Evolutionary conservation across 2,797 vertebrate species (phyloP).

Genomic region (Poeciliopsis presidionis): DNA sequence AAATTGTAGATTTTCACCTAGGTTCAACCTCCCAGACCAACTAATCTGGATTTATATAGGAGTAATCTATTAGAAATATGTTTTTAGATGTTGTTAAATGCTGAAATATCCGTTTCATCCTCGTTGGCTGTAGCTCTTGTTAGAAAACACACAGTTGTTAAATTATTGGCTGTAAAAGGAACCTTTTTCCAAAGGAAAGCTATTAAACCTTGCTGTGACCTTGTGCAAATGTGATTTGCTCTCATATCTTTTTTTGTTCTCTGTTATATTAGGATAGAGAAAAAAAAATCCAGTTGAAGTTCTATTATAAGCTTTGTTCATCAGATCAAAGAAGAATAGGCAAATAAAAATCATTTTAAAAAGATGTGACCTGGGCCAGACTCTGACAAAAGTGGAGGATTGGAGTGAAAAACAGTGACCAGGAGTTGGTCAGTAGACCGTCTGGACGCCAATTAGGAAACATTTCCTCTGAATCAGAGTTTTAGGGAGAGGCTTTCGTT

Average conservation of each 20-base stretch:
- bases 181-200: not conserved
- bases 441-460: conserved; percentile 14
- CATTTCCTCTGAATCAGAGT: conserved; percentile 28
- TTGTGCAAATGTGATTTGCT: conserved; percentile 14
- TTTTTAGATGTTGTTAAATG: not conserved
- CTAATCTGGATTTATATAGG: not conserved
- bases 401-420: not conserved
- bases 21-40: not conserved
- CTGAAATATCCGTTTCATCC: not conserved
- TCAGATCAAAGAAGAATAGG: not conserved
- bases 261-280: not conserved
- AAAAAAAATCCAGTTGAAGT: not conserved
- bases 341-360: not conserved
- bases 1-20: not conserved
- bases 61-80: not conserved
- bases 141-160: not conserved
- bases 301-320: not conserved
- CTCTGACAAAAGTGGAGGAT: not conserved
- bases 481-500: conserved; percentile 48
- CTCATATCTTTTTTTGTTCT: not conserved
- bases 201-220: conserved; percentile 3
- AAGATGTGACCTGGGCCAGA: not conserved
- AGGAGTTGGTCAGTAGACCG: conserved; percentile 9
- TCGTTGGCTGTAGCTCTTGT: not conserved
- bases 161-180: not conserved